phyloP scores from a whole-genome alignment of 2,113 vertebrate genomes.

The Bubo blakistoni region DNA sequence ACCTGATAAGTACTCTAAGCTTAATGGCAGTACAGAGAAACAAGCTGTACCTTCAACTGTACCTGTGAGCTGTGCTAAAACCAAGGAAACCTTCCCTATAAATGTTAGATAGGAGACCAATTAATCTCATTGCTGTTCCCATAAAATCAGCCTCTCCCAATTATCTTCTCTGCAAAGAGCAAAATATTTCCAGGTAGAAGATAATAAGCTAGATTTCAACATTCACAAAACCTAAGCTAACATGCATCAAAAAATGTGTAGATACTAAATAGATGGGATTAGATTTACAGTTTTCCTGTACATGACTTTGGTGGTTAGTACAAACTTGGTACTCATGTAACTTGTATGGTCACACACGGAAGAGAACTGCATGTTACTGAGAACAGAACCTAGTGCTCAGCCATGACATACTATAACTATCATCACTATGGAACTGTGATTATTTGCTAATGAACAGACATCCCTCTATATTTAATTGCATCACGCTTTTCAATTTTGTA shows the following conservation, averaged over 20 bases:
- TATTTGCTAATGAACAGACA: background rate
- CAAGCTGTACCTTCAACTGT: background rate
- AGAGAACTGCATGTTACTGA: background rate
- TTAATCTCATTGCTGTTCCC: background rate
- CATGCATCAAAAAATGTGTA: background rate
- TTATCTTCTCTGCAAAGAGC: background rate
- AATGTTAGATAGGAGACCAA: background rate
- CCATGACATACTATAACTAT: background rate
- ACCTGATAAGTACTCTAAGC: background rate
- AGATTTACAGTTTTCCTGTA: background rate
- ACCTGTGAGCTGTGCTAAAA: background rate
- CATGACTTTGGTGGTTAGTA: background rate
- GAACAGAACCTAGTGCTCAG: background rate
- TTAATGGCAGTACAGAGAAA: background rate
- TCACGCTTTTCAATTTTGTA: background rate
- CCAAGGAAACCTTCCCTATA: background rate
- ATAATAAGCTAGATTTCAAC: background rate
- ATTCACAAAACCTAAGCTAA: background rate
- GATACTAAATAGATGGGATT: background rate
- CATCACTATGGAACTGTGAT: background rate
- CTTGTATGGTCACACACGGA: background rate
- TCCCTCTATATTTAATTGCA: background rate
- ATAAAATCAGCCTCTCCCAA: constrained; percentile 24
- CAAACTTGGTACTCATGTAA: background rate
- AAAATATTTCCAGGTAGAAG: background rate